Conservation (phyloP, 2,113 vertebrate genomes). For the Diphyllodes magnificus region DNA sequence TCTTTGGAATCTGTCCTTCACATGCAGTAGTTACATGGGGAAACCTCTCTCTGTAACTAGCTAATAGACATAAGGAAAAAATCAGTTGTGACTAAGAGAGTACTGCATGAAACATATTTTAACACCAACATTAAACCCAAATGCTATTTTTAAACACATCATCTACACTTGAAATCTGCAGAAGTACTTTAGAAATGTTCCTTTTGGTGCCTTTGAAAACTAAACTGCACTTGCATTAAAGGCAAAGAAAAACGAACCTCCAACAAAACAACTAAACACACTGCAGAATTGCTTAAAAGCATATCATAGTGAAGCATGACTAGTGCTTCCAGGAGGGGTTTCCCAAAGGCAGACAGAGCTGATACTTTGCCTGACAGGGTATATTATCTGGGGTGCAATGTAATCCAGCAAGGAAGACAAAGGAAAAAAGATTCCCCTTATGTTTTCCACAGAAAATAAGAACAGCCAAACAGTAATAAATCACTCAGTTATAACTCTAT, state of each 20-base stretch:
- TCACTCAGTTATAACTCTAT: not conserved
- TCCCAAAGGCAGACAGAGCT: not conserved
- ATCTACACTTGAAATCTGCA: not conserved
- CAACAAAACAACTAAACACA: not conserved
- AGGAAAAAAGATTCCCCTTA: not conserved
- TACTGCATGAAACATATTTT: not conserved
- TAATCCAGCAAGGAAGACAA: not conserved
- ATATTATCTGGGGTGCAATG: not conserved
- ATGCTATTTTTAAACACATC: not conserved
- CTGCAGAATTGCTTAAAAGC: not conserved
- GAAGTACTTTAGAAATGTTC: not conserved
- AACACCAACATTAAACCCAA: not conserved
- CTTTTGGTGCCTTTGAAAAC: not conserved
- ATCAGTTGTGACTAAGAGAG: not conserved
- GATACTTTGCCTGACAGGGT: not conserved
- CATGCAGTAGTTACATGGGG: not conserved
- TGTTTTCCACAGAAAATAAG: not conserved
- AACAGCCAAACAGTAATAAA: not conserved
- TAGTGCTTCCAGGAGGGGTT: not conserved
- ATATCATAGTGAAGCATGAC: not conserved
- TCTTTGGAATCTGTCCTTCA: not conserved
- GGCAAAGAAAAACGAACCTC: not conserved
- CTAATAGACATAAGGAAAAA: not conserved
- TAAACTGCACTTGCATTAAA: not conserved
- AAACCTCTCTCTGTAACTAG: not conserved